Base-by-base conservation (phyloP, 2,797 vertebrate genomes). In the Valencia hispanica region DNA sequence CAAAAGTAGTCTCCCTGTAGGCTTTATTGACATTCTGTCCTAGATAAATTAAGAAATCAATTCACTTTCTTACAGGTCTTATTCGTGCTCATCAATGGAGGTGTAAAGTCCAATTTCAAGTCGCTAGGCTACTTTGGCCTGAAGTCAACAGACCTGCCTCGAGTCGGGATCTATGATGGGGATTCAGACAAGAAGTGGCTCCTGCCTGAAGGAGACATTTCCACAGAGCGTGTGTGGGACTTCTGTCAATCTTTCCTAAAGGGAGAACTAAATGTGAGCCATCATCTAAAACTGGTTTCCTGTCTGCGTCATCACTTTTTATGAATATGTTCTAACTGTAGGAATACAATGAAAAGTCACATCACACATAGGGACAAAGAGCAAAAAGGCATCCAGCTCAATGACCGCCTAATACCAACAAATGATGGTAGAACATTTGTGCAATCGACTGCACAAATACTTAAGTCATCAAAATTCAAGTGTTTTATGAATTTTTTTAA, bases 81-180 rank as follows among this genome's bases (percentile, higher is more conserved):
- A 79, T 99, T 99, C 65, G 94, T 99, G 75, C 87, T 97, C 86
- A 91, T 99, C 76, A 96, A 99, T 20, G 95, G 95, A 72, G 90
- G 88, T 2, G 41, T 93, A 39, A 94, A 94, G 74, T 92, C 93
- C 77, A 98, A 97, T 74, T 88, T 82, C 7, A 94, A 78, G 25
- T 92, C 94, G 5, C 74, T 98, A 72, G 91, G 90, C 0, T 98
- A 96, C 93, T 98, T 99, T 76, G 94, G 94, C 45, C 91, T 99
- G 71, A 96, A 94, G 80, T 92, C 94, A 39, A 78, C 91, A 73
- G 96, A 98, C 72, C 94, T 98, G 51, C 97, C 98, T 1, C 95
- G 96, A 47, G 86, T 99, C 6, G 97, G 96, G 20, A 91, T 98
- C 53, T 99, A 97, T 14, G 94, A 96, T 0, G 82, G 81, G 0